Base-by-base conservation (phyloP, 2,797 vertebrate species). In the Ptychobarbus kaznakovi region DNA sequence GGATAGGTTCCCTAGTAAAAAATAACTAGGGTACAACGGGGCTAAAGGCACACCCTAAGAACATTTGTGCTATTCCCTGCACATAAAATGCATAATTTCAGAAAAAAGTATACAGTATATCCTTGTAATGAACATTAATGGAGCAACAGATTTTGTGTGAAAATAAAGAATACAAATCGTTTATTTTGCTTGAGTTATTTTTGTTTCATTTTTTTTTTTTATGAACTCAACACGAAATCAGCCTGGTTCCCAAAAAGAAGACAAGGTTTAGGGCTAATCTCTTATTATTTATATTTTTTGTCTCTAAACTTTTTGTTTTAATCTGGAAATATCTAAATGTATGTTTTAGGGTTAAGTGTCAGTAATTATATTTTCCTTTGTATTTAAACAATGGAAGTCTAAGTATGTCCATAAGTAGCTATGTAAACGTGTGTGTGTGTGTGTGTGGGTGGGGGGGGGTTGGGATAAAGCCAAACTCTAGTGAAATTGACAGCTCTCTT, bases 401-500 rank as follows among this genome's bases (percentile, higher is more conserved):
- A n/a, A 51, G 72, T 61, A 42, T 18, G 56, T 18, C 40, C 4
- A 0, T 44, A 44, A 28, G 32, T 9, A 61, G 38, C 32, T 18
- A 69, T 70, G 65, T n/a, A 18, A 70, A 38, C 1, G 9, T 81
- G 66, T 40, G 25, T 80, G 25, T 66, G 32, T 69, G 81, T 82
- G 46, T 61, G 81, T 74, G 58, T 74, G 70, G 65, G 56, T 74
- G 38, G 6, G 38, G 6, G 38, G 6, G 81, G 58, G 32, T 66
- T 77, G 66, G 65, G 49, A 40, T 32, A 72, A 28, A 56, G 15
- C 46, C 12, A 25, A 35, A 9, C 20, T 35, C 86, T 90, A 86
- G 87, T 92, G 92, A 92, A 92, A 91, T 90, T 91, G 84, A 87
- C 86, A 89, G 80, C 84, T 91, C 88, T 92, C 88, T 87, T 90